Evolutionary conservation across 2,888 invertebrate species (phyloP).

Genomic region (Spodoptera exigua): DNA sequence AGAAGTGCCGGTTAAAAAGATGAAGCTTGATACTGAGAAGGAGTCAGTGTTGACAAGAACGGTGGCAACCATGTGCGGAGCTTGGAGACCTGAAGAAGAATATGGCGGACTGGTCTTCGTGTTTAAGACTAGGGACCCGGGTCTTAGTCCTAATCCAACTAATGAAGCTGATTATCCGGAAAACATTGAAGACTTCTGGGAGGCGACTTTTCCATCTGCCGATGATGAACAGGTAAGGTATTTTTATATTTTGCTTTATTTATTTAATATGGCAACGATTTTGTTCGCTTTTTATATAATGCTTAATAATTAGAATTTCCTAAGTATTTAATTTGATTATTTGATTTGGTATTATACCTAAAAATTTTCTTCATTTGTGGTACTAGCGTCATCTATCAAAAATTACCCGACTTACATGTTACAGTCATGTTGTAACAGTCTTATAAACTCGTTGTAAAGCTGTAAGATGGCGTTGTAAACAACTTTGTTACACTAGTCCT

Average conservation of each 20-base stretch:
- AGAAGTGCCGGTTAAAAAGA: constrained; percentile 73
- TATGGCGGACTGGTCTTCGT: constrained; percentile 85
- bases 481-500: accelerated
- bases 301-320: no score
- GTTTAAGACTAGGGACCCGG: constrained; percentile 74
- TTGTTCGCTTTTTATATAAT: no score
- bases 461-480: constrained; percentile 34
- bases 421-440: accelerated
- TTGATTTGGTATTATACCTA: no score
- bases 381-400: constrained; percentile 49
- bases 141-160: constrained; percentile 83
- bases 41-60: constrained; percentile 69
- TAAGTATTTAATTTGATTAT: no score
- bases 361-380: no score
- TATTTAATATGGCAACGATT: background rate
- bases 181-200: constrained; percentile 86
- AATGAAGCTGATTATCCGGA: constrained; percentile 82
- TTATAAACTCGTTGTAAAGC: accelerated
- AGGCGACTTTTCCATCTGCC: constrained; percentile 67
- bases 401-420: background rate
- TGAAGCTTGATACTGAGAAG: constrained; percentile 45
- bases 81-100: constrained; percentile 85
- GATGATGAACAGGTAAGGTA: constrained; percentile 75
- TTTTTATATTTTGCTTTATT: background rate
- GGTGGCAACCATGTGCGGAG: constrained; percentile 86